Evolutionary conservation across 2,888 invertebrate species (phyloP).

Genomic region (Clostera curtula): DNA sequence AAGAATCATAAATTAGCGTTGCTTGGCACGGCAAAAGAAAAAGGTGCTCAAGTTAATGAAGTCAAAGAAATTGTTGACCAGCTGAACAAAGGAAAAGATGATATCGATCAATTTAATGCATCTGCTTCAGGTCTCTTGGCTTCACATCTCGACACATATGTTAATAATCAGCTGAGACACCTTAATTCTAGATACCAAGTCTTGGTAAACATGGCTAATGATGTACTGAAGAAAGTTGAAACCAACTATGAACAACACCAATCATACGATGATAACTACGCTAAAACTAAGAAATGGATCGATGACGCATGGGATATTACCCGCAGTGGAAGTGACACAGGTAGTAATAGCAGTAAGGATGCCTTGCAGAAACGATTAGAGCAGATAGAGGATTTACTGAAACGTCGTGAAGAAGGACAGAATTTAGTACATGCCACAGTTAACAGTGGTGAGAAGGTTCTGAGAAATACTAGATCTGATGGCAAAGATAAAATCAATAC

Average conservation of each 20-base stretch:
- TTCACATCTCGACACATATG: constrained; percentile 90
- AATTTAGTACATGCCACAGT: constrained; percentile 90
- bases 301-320: constrained; percentile 89
- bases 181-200: constrained; percentile 93
- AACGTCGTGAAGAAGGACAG: constrained; percentile 90
- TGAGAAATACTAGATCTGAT: constrained; percentile 90
- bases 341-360: constrained; percentile 86
- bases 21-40: constrained; percentile 85
- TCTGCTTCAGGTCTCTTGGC: constrained; percentile 84
- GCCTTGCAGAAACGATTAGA: constrained; percentile 86
- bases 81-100: constrained; percentile 84
- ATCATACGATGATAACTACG: constrained; percentile 84
- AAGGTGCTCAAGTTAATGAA: constrained; percentile 88
- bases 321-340: constrained; percentile 85
- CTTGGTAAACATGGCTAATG: constrained; percentile 89
- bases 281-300: constrained; percentile 89
- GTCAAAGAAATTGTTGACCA: constrained; percentile 85
- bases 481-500: constrained; percentile 90
- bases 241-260: constrained; percentile 90
- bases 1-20: constrained; percentile 92
- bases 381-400: constrained; percentile 85
- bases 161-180: constrained; percentile 89
- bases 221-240: constrained; percentile 92
- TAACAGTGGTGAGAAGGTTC: constrained; percentile 92
- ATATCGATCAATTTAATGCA: constrained; percentile 88